Base-by-base conservation (phyloP, 2,113 vertebrate genomes). In the Labeo catla region DNA sequence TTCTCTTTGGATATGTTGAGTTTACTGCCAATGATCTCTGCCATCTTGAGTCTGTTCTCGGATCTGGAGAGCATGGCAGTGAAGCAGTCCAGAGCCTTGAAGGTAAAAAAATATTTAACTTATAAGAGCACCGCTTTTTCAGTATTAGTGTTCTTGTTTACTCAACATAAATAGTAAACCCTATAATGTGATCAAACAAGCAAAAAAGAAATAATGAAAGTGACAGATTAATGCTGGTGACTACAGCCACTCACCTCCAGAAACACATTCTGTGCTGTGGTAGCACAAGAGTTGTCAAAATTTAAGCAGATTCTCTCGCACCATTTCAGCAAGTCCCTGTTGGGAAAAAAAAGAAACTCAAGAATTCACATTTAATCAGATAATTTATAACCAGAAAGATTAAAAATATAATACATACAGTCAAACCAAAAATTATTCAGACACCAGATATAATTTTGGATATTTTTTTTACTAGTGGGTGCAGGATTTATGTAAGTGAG, bases 71-170 rank as follows among this genome's bases (percentile, higher is more conserved):
- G 89, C 97, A 99, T 98, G 87, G 96, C 96, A 84, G 98, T 98
- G 93, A 99, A 99, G 93, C 98, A 99, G 92, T 99, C 98, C 19
- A 99, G 90, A 73, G 98, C 98, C 98, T 99, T 99, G 16, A 49
- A 45, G 72, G 23, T 78, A 6, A 23, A 36, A 1, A 47, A 34
- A 15, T 4, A 6, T 72, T 74, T 45, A 19, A 6, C 34, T 68
- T 39, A 68, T 39, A 39, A 16, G 13, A 36, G 3, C 34, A 70
- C 66, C 1, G 66, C 13, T 8, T 68, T 68, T 8, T 68, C 34
- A 68, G 66, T 39, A 68, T 8, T 19, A 36, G 2, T 36, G 65
- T 68, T 68, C 15, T 39, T 8, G 65, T 4, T 68, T 66, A 15
- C 0, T 34, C 28, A 15, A 15, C 2, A 66, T 65, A 4, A 34